A percentile compares a stretch with the other conserved stretches of the same genome.
phyloP scores from a whole-genome alignment of 2,113 vertebrate genomes.

The Henicopernis longicauda region DNA sequence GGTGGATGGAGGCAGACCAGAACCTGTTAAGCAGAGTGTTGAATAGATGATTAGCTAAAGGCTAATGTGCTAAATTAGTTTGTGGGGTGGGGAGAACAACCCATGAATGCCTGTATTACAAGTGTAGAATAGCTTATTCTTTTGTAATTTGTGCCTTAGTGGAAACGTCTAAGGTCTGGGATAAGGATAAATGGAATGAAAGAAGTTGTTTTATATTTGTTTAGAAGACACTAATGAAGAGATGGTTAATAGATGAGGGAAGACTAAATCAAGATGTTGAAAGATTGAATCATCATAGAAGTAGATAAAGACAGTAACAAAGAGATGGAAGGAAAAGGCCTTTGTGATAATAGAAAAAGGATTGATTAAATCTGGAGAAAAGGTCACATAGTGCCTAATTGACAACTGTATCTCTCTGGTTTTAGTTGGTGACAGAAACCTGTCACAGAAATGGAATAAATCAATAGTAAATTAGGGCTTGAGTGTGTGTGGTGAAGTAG shows the following conservation, averaged over 20 bases:
- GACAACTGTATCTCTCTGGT: background rate
- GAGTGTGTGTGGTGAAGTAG: background rate
- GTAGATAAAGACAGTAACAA: background rate
- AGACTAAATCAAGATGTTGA: background rate
- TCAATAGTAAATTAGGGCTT: background rate
- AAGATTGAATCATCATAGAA: background rate
- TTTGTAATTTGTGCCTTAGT: background rate
- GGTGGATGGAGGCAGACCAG: background rate
- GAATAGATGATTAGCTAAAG: background rate
- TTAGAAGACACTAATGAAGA: background rate
- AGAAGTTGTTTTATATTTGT: background rate
- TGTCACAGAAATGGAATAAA: background rate
- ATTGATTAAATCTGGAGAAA: background rate
- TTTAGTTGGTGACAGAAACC: background rate
- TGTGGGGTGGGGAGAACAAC: fast-evolving
- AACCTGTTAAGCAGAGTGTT: background rate
- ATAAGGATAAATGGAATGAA: background rate
- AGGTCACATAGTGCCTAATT: background rate
- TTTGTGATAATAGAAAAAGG: background rate
- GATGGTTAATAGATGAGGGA: background rate
- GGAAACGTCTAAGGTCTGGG: background rate
- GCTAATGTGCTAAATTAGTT: background rate
- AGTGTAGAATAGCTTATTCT: background rate
- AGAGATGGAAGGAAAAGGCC: background rate
- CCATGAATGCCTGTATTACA: background rate